These are phyloP conservation scores for Murina feae DNA, from an alignment of 2,113 vertebrate genomes.

Conservation along the genomic window DNA sequence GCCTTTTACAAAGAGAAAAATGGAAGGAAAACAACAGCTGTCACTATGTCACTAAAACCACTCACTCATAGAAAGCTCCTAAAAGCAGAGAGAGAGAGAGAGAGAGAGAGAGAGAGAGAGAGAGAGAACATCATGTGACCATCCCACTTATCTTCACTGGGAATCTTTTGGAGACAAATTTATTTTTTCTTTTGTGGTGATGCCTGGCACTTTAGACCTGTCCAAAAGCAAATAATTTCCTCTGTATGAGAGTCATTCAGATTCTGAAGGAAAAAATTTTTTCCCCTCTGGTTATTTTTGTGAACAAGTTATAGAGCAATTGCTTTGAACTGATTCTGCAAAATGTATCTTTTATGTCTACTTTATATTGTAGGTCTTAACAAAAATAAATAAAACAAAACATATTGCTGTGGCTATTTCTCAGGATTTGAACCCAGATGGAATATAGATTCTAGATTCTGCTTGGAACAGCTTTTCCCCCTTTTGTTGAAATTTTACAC, in stretches of 20 bases:
- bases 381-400: conserved; percentile 52
- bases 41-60: neutral
- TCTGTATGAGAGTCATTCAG: neutral
- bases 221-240: conserved; percentile 32
- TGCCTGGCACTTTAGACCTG: neutral
- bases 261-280: conserved; percentile 44
- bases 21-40: conserved; percentile 42
- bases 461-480: neutral
- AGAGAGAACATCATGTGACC: neutral
- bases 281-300: neutral
- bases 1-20: conserved; percentile 36
- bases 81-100: conserved; percentile 25
- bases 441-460: conserved; percentile 25
- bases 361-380: conserved; percentile 27
- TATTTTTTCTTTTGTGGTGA: conserved; percentile 30
- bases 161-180: conserved; percentile 23
- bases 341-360: conserved; percentile 33
- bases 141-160: conserved; percentile 1
- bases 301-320: conserved; percentile 35
- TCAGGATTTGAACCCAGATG: neutral
- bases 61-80: conserved; percentile 15
- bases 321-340: conserved; percentile 48
- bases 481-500: neutral
- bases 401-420: neutral
- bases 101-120: too few relatives aligned